Conservation (phyloP, 2,888 invertebrate genomes). For the Tenthredo distinguenda region DNA sequence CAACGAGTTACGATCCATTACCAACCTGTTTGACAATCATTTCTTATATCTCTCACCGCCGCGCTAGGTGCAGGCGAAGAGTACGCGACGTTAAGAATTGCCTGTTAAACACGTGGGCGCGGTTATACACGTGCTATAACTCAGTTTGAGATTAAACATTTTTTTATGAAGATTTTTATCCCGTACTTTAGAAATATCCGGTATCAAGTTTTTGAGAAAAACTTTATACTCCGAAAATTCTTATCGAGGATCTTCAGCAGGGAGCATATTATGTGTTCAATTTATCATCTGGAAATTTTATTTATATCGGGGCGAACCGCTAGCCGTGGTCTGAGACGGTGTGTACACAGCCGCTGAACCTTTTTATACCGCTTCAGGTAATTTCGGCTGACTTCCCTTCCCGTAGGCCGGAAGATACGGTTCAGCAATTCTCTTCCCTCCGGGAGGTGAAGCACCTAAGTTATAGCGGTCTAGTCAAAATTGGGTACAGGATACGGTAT, state of each 20-base stretch:
- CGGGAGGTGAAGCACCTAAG: conserved; percentile 29
- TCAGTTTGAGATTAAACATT: neutral
- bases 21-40: conserved; percentile 44
- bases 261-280: neutral
- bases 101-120: conserved; percentile 9
- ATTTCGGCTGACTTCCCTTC: conserved; percentile 36
- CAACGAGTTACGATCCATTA: conserved; percentile 22
- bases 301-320: neutral
- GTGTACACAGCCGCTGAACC: conserved; percentile 15
- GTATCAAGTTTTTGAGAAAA: neutral
- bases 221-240: neutral
- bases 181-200: neutral
- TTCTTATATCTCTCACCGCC: conserved; percentile 2
- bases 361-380: conserved; percentile 41
- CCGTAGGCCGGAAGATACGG: conserved; percentile 42
- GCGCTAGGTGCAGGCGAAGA: neutral
- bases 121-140: neutral
- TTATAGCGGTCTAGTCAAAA: conserved; percentile 34
- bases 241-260: neutral
- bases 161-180: neutral
- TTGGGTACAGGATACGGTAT: neutral
- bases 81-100: neutral
- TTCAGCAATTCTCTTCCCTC: conserved; percentile 28
- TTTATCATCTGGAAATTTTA: neutral
- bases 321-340: conserved; percentile 1